Evolutionary conservation across 2,113 vertebrate genomes (phyloP).

Genomic region (Hucho hucho): DNA sequence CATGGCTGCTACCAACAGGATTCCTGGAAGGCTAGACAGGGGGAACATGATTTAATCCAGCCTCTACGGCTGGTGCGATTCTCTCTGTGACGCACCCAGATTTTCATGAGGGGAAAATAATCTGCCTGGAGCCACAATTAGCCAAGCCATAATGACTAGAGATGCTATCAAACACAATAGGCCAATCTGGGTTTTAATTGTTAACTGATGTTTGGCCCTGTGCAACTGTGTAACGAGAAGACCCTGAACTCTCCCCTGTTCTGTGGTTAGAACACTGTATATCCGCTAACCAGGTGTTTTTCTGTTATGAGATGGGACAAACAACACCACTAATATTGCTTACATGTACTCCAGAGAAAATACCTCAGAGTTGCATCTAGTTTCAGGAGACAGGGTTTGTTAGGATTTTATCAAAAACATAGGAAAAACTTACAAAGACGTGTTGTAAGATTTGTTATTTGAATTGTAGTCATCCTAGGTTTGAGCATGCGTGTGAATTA

Average conservation of each 20-base stretch:
- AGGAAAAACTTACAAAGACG: neutral
- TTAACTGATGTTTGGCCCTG: conserved; percentile 64
- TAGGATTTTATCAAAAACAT: neutral
- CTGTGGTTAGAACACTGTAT: conserved; percentile 30
- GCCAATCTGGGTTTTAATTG: conserved; percentile 19
- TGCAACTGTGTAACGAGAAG: conserved; percentile 36
- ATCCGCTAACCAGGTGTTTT: conserved; percentile 43
- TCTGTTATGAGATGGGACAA: conserved; percentile 21
- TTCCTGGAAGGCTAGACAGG: conserved; percentile 62
- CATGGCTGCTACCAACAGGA: conserved; percentile 56
- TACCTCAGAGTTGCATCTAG: neutral
- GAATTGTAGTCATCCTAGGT: neutral
- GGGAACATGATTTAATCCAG: conserved; percentile 62
- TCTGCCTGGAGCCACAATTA: conserved; percentile 68
- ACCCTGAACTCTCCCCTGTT: conserved; percentile 40
- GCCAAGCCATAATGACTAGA: conserved; percentile 64
- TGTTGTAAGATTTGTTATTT: neutral
- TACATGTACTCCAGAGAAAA: neutral
- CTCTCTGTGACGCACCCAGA: conserved; percentile 55
- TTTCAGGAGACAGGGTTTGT: neutral
- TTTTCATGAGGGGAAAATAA: conserved; percentile 68
- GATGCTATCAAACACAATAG: conserved; percentile 69
- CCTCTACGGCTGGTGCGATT: conserved; percentile 57
- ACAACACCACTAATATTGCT: neutral
- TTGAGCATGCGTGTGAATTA: neutral